Conservation (phyloP, 2,888 invertebrate genomes). For the Drosophila eohydei region DNA sequence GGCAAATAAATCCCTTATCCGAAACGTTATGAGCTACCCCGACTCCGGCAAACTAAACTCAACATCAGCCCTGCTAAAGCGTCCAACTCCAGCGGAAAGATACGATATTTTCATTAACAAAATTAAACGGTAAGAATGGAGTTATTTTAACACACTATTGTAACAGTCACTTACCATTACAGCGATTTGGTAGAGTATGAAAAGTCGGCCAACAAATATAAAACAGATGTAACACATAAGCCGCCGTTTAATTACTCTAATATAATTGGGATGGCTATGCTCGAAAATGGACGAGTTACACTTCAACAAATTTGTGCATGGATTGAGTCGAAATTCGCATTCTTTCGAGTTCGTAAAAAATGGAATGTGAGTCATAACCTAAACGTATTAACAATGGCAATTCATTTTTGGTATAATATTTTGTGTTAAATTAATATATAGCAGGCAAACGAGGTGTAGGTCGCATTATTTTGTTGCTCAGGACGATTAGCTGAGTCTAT, state of each 20-base stretch:
- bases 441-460: too few species aligned
- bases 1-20: constrained; percentile 11
- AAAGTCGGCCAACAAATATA: constrained; percentile 74
- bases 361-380: constrained; percentile 83
- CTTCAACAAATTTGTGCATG: constrained; percentile 84
- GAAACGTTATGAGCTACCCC: background rate
- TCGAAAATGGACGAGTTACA: constrained; percentile 83
- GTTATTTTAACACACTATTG: too few species aligned
- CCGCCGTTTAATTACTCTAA: constrained; percentile 85
- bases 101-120: constrained; percentile 83
- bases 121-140: constrained; percentile 76
- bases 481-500: too few species aligned
- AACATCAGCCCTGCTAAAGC: constrained; percentile 54
- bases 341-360: constrained; percentile 84
- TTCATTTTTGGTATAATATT: too few species aligned
- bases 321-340: constrained; percentile 84
- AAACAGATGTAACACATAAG: constrained; percentile 80
- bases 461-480: too few species aligned
- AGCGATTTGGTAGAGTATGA: constrained; percentile 82
- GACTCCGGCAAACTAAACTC: constrained; percentile 26
- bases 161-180: background rate
- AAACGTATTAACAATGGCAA: too few species aligned
- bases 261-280: constrained; percentile 85
- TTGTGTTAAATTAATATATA: too few species aligned
- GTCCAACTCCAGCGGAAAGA: constrained; percentile 81